These are phyloP conservation scores for Hyles lineata DNA, from an alignment of 2,888 invertebrate species.

Conservation along the genomic window DNA sequence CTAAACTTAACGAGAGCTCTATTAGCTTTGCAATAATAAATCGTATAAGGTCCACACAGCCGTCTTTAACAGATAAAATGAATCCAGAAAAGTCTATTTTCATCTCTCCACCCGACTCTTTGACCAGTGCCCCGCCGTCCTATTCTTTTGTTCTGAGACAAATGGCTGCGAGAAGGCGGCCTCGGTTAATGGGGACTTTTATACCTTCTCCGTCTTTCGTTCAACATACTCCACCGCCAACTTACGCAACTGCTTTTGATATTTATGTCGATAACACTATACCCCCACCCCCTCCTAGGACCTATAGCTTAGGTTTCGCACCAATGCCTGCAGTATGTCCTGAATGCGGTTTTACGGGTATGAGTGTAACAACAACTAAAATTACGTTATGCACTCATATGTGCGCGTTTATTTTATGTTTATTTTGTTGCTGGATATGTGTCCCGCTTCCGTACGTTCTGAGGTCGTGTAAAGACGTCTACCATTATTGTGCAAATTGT, in stretches of 20 bases:
- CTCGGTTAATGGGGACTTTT: constrained; percentile 75
- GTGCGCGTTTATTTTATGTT: constrained; percentile 68
- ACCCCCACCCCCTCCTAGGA: constrained; percentile 59
- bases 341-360: constrained; percentile 72
- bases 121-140: constrained; percentile 75
- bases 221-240: constrained; percentile 74
- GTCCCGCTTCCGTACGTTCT: constrained; percentile 74
- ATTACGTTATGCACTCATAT: constrained; percentile 75
- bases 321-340: constrained; percentile 70
- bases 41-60: constrained; percentile 39
- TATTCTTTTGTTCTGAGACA: constrained; percentile 77
- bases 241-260: constrained; percentile 76
- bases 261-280: constrained; percentile 70
- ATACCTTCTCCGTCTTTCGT: constrained; percentile 77
- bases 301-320: constrained; percentile 67
- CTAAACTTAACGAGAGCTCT: constrained; percentile 65
- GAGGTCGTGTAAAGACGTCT: constrained; percentile 77
- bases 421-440: constrained; percentile 79
- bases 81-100: constrained; percentile 49
- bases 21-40: constrained; percentile 50
- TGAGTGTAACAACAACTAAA: constrained; percentile 65
- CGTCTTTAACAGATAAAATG: constrained; percentile 33
- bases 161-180: constrained; percentile 66
- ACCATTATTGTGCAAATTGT: constrained; percentile 78
- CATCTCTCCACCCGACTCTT: constrained; percentile 68